Conservation (phyloP, 92 coral and sea anemone species). For the Epizoanthus stellaris region DNA sequence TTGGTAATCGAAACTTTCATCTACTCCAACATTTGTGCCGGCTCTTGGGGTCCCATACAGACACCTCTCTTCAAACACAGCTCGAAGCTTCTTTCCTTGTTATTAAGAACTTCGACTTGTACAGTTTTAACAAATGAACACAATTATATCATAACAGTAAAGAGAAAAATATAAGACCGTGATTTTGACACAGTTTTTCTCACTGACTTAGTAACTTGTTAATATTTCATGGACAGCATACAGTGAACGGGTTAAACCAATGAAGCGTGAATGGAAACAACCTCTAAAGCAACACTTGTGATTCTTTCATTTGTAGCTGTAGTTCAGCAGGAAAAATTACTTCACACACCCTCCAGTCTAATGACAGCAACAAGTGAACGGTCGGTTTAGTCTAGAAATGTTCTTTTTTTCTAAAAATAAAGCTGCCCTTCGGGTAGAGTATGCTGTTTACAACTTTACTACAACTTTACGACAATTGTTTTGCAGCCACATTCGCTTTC, state of each 20-base stretch:
- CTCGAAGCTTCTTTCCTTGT: background rate
- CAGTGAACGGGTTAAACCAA: slow-evolving; percentile 17
- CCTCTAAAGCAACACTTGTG: background rate
- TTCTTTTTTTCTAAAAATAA: no score
- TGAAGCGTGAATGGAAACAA: slow-evolving; percentile 16
- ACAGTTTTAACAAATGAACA: no score
- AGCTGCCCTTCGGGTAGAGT: no score
- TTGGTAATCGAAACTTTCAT: background rate
- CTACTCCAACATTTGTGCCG: background rate
- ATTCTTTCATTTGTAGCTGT: background rate
- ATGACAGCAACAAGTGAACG: no score
- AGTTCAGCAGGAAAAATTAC: no score
- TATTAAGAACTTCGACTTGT: background rate
- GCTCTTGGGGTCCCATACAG: slow-evolving; percentile 15
- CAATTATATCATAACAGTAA: background rate
- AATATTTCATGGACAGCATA: slow-evolving; percentile 21
- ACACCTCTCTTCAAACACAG: background rate
- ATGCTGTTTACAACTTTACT: background rate
- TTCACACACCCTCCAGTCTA: no score
- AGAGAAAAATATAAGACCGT: background rate
- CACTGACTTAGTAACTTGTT: slow-evolving; percentile 31
- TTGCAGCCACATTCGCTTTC: background rate
- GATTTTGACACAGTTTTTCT: slow-evolving; percentile 7
- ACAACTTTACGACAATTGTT: background rate
- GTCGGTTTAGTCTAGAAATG: no score